Conservation (phyloP, 2,113 vertebrate genomes). For the Calcarius ornatus region DNA sequence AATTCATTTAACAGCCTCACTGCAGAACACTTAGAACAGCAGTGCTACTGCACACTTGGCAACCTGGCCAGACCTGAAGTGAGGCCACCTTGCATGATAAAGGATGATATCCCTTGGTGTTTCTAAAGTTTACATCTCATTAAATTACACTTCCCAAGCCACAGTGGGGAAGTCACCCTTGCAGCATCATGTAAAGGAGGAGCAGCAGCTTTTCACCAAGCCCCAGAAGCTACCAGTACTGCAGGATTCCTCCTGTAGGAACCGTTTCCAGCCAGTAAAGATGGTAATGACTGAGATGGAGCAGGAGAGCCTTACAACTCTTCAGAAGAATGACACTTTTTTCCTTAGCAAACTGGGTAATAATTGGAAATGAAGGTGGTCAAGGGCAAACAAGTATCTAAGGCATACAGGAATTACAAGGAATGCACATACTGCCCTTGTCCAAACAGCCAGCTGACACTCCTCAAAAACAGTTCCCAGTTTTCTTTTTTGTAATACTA, state of each 20-base stretch:
- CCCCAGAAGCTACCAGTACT: background rate
- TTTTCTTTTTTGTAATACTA: background rate
- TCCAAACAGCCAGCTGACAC: background rate
- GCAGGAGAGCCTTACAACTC: background rate
- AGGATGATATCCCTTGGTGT: background rate
- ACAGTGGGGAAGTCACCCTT: background rate
- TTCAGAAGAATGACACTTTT: background rate
- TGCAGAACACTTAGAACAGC: background rate
- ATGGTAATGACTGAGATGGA: background rate
- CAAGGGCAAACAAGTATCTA: background rate
- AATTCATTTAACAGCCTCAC: background rate
- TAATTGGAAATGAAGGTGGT: background rate
- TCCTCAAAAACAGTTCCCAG: background rate
- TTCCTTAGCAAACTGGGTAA: background rate
- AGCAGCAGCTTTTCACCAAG: background rate
- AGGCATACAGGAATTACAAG: background rate
- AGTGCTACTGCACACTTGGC: background rate
- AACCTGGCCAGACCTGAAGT: background rate
- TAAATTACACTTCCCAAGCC: background rate
- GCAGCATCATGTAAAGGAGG: rapidly evolving
- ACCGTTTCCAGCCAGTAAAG: background rate
- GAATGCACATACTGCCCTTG: background rate
- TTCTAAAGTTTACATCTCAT: background rate
- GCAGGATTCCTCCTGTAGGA: rapidly evolving
- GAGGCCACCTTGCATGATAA: background rate